phyloP scores from a whole-genome alignment of 2,797 vertebrate genomes.

The Anguilla anguilla region DNA sequence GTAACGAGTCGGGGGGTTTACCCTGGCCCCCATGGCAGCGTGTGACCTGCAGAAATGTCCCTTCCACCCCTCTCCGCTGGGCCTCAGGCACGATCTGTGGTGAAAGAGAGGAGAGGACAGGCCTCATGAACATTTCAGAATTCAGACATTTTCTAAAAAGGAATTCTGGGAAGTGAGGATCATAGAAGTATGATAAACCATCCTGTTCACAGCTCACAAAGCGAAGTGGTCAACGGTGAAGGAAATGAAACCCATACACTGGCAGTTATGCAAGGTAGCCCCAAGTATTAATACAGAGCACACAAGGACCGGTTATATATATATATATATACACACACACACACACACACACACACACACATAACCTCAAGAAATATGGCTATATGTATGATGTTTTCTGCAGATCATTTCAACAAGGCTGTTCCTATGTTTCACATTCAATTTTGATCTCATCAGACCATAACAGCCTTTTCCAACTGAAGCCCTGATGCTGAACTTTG shows the following conservation, averaged over 20 bases:
- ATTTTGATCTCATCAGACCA: too few species aligned
- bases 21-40: conserved; percentile 75
- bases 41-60: conserved; percentile 57
- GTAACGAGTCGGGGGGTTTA: conserved; percentile 44
- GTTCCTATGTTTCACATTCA: not conserved
- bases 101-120: not conserved
- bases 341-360: not conserved
- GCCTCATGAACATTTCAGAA: not conserved
- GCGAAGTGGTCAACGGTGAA: too few species aligned
- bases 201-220: too few species aligned
- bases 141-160: not conserved
- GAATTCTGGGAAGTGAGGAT: too few species aligned
- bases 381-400: too few species aligned
- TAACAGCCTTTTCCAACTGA: too few species aligned
- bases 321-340: not conserved
- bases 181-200: too few species aligned
- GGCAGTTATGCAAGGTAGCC: not conserved
- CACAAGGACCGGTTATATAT: not conserved
- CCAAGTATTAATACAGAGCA: not conserved
- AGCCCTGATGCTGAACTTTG: too few species aligned
- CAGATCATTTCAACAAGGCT: not conserved
- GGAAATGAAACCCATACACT: too few species aligned
- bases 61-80: conserved; percentile 46
- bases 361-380: not conserved
- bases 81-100: conserved; percentile 51